phyloP scores from a whole-genome alignment of 1,140 invertebrate genomes.

The Bombyx mori region DNA sequence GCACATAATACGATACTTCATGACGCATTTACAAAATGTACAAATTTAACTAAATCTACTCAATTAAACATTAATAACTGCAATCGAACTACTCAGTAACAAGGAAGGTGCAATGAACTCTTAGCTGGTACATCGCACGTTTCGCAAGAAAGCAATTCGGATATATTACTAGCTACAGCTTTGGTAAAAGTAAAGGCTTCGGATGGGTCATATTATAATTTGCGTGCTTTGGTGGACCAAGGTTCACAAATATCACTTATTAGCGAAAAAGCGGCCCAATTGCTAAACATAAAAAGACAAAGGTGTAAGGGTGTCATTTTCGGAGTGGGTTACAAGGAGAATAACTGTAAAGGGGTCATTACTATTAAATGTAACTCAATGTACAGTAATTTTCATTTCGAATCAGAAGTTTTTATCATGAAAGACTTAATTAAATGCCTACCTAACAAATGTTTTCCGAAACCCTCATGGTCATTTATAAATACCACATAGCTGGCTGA shows the following conservation, averaged over 20 bases:
- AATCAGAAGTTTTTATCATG: constrained; percentile 1
- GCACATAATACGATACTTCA: constrained; percentile 14
- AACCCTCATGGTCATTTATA: constrained; percentile 15
- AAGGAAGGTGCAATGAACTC: constrained; percentile 1
- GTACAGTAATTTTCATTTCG: not conserved
- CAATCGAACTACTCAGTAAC: too few species aligned
- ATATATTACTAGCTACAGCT: constrained; percentile 15
- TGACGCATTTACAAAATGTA: constrained; percentile 12
- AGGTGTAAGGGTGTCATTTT: constrained; percentile 1
- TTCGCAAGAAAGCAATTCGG: constrained; percentile 8
- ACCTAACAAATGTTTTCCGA: constrained; percentile 13
- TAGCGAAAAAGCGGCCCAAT: not conserved
- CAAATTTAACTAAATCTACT: not conserved
- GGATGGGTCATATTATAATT: constrained; percentile 7
- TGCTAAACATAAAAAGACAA: not conserved
- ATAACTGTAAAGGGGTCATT: constrained; percentile 1
- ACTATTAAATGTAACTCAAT: not conserved
- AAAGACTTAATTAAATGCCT: not conserved
- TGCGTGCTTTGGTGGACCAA: constrained; percentile 8
- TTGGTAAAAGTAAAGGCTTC: constrained; percentile 9
- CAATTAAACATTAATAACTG: not conserved
- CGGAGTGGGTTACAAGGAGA: not conserved
- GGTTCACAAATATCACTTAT: constrained; percentile 4
- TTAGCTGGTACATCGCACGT: constrained; percentile 7
- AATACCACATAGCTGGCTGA: constrained; percentile 17